phyloP scores from a whole-genome alignment of 1,140 invertebrate species.

The Matsumurasca onukii region DNA sequence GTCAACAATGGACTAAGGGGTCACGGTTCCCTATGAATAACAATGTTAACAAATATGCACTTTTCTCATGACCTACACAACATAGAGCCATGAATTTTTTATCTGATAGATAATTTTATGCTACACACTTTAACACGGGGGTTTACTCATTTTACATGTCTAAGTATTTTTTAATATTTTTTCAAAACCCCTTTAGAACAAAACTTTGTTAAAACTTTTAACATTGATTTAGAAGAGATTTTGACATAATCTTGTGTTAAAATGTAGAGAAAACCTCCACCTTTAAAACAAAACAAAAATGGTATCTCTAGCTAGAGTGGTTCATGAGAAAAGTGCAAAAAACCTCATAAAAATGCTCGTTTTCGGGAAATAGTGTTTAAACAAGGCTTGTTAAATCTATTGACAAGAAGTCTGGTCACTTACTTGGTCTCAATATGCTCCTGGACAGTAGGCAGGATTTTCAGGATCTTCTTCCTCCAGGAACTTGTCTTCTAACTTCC shows the following conservation, averaged over 20 bases:
- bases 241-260: background rate
- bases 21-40: too few relatives aligned
- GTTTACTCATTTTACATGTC: background rate
- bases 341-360: background rate
- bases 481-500: background rate
- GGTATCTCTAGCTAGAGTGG: background rate
- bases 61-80: too few relatives aligned
- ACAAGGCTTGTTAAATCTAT: background rate
- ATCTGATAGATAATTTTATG: too few relatives aligned
- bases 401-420: background rate
- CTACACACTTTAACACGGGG: background rate
- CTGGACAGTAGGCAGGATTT: background rate
- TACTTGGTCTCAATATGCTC: background rate
- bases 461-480: background rate
- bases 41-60: too few relatives aligned
- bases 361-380: background rate
- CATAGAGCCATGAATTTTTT: too few relatives aligned
- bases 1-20: too few relatives aligned
- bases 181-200: background rate
- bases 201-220: background rate
- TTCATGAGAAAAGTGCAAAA: background rate
- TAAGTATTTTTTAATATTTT: background rate
- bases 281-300: slow-evolving; percentile 14
- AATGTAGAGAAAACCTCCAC: background rate
- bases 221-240: background rate